Conservation (phyloP, 2,888 invertebrate species). For the Ectemnius continuus region DNA sequence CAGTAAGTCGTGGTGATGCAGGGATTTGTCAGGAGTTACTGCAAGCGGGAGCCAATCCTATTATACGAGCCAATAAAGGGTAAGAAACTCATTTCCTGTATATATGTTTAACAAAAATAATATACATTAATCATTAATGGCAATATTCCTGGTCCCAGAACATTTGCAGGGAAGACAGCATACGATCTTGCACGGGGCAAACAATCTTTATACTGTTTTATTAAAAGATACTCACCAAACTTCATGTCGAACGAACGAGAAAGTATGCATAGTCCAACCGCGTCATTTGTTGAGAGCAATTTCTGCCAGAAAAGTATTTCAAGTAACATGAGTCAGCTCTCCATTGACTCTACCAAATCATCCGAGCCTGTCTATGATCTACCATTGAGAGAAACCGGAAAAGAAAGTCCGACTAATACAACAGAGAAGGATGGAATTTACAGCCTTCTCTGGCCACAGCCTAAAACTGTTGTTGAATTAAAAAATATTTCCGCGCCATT, state of each 20-base stretch:
- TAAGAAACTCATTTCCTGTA: constrained; percentile 52
- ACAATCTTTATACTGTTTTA: constrained; percentile 63
- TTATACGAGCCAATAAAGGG: constrained; percentile 79
- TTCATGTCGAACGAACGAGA: constrained; percentile 69
- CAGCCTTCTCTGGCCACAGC: constrained; percentile 81
- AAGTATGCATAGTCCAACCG: constrained; percentile 67
- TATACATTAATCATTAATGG: no score
- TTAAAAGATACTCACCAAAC: constrained; percentile 69
- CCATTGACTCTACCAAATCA: constrained; percentile 73
- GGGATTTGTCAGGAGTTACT: constrained; percentile 80
- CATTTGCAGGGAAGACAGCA: constrained; percentile 74
- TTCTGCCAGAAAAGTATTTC: constrained; percentile 69
- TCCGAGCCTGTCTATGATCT: constrained; percentile 72
- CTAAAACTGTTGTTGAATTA: constrained; percentile 80
- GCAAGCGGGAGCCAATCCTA: constrained; percentile 80
- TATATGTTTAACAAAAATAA: no score
- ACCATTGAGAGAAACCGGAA: constrained; percentile 63
- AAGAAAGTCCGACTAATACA: constrained; percentile 67
- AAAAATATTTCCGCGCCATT: constrained; percentile 77
- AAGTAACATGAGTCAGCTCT: constrained; percentile 72
- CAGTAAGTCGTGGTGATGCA: constrained; percentile 80
- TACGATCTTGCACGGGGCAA: constrained; percentile 71
- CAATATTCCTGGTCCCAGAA: constrained; percentile 55
- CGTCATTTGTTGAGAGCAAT: constrained; percentile 67
- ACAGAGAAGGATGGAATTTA: constrained; percentile 68